These are phyloP conservation scores for Ascidia mentula DNA, from an alignment of 23 tunicate species.

Conservation along the genomic window DNA sequence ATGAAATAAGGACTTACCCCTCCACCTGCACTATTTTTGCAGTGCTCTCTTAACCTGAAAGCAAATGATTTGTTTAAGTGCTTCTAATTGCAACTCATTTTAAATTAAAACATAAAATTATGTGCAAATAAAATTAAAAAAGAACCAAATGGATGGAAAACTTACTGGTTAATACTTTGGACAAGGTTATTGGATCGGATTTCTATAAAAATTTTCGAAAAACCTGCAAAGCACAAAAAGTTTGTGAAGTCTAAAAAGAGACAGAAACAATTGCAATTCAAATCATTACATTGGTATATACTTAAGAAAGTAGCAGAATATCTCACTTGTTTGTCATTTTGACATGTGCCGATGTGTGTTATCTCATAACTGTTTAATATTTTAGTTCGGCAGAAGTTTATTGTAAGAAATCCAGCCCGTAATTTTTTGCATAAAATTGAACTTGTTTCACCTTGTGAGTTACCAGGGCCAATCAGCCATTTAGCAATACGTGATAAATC, in stretches of 20 bases:
- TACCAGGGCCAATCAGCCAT: slow-evolving; percentile 77
- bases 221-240: slow-evolving; percentile 52
- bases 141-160: background rate
- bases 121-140: background rate
- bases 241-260: no score
- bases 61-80: background rate
- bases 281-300: no score
- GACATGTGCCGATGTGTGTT: no score
- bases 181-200: slow-evolving; percentile 62
- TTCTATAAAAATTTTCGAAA: slow-evolving; percentile 40
- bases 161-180: background rate
- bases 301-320: no score
- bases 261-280: no score
- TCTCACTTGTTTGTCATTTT: no score
- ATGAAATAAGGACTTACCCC: slow-evolving; percentile 8
- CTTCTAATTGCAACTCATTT: background rate
- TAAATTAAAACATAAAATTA: background rate
- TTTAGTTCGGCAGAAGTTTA: background rate
- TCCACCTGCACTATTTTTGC: background rate
- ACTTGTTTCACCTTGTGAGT: slow-evolving; percentile 27
- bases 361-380: no score
- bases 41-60: slow-evolving; percentile 4
- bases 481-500: slow-evolving; percentile 64
- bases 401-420: background rate
- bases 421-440: background rate